Evolutionary conservation across 2,113 vertebrate species (phyloP).

Genomic region (Paedocypris sp.): DNA sequence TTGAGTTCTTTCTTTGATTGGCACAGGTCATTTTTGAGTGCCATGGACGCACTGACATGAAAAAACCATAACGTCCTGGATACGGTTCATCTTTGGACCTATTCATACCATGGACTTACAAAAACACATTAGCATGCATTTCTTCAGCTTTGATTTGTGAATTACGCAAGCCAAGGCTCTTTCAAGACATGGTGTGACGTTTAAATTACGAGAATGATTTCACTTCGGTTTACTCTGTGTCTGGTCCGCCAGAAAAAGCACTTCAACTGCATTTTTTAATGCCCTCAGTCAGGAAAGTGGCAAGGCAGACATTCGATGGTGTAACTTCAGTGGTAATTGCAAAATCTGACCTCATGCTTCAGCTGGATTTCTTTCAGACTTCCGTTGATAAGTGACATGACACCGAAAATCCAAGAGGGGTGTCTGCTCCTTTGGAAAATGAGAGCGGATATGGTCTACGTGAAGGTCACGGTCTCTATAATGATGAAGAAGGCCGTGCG

Average conservation of each 20-base stretch:
- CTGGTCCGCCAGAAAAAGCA: too few relatives aligned
- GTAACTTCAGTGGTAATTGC: slow-evolving; percentile 53
- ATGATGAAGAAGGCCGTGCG: not conserved
- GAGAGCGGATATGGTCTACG: not conserved
- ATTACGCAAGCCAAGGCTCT: too few relatives aligned
- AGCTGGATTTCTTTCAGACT: not conserved
- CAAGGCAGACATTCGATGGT: slow-evolving; percentile 57
- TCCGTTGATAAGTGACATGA: slow-evolving; percentile 54
- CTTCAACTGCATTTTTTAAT: not conserved
- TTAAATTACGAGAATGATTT: too few relatives aligned
- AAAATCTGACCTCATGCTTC: slow-evolving; percentile 8
- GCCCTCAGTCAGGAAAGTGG: slow-evolving; percentile 54
- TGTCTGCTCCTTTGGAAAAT: not conserved
- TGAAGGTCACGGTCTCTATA: not conserved
- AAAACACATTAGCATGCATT: too few relatives aligned
- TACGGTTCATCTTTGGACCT: too few relatives aligned
- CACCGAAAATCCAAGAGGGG: slow-evolving; percentile 9
- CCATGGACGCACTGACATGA: too few relatives aligned
- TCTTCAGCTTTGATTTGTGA: too few relatives aligned
- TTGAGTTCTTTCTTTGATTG: slow-evolving; percentile 11
- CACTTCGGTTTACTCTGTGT: too few relatives aligned
- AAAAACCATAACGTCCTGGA: too few relatives aligned
- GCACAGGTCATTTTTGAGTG: slow-evolving; percentile 2
- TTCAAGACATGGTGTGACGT: too few relatives aligned
- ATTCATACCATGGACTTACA: too few relatives aligned